These are phyloP conservation scores for Hydra vulgaris DNA, from an alignment of 30 jellyfish, hydroid and myxozoan genomes.

Conservation along the genomic window DNA sequence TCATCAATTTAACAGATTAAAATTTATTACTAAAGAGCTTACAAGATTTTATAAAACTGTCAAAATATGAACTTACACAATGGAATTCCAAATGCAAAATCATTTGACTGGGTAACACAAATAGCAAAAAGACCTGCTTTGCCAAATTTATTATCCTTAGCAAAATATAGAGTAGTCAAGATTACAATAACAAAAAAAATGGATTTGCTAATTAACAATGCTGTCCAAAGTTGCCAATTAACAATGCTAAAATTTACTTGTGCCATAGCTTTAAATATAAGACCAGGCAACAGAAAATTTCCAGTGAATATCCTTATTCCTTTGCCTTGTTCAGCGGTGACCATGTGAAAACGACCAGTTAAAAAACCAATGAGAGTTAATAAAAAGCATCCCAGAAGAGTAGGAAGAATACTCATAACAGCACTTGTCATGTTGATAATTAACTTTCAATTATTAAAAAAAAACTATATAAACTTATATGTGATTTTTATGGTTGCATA, in stretches of 20 bases:
- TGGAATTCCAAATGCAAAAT: constrained; percentile 85
- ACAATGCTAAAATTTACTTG: constrained; percentile 48
- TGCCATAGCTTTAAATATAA: constrained; percentile 55
- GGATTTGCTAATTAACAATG: constrained; percentile 37
- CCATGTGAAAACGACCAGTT: constrained; percentile 35
- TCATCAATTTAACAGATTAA: too few species aligned
- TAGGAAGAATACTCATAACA: constrained; percentile 24
- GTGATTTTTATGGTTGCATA: too few species aligned
- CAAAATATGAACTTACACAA: constrained; percentile 77
- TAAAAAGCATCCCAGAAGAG: constrained; percentile 68
- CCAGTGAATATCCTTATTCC: constrained; percentile 47
- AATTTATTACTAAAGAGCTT: too few species aligned
- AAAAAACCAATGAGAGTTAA: constrained; percentile 52
- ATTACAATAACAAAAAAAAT: constrained; percentile 42
- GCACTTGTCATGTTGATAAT: neutral
- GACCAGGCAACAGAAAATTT: constrained; percentile 59
- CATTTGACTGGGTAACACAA: constrained; percentile 81
- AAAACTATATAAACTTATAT: too few species aligned
- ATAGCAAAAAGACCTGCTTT: constrained; percentile 75
- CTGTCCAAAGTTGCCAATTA: constrained; percentile 78
- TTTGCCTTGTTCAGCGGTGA: constrained; percentile 54
- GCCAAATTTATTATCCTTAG: constrained; percentile 33
- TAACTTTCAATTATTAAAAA: too few species aligned
- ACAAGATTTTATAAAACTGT: too few species aligned
- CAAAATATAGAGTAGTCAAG: constrained; percentile 26